Percentiles rank a stretch among this genome's conserved stretches.
Evolutionary conservation across 2,797 vertebrate species (phyloP).

Genomic region (Acanthurus tractus): DNA sequence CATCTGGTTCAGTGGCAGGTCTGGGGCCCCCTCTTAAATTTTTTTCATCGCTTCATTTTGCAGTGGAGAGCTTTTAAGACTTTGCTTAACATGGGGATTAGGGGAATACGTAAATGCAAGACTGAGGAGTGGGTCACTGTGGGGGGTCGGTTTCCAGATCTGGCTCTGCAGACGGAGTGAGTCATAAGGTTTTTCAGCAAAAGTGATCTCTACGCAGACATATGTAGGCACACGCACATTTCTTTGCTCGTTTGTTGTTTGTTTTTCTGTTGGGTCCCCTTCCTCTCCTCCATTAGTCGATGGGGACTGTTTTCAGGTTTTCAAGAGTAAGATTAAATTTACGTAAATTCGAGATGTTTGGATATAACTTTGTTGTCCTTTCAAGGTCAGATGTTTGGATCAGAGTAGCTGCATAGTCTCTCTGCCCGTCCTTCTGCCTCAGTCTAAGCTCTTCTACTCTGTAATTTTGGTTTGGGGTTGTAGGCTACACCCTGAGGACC

Average conservation of each 20-base stretch:
- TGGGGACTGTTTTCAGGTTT: background rate
- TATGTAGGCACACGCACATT: background rate
- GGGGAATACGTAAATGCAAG: conserved; percentile 4
- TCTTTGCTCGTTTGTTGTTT: background rate
- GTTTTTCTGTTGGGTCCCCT: background rate
- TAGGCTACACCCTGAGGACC: conserved; percentile 57
- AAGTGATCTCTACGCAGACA: background rate
- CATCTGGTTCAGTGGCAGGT: background rate
- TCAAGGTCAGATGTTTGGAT: conserved; percentile 39
- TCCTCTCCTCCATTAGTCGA: background rate
- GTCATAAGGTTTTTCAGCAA: conserved; percentile 22
- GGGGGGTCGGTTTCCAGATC: conserved; percentile 38
- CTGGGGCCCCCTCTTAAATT: background rate
- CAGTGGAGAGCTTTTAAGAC: conserved; percentile 24
- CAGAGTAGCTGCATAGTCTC: conserved; percentile 13
- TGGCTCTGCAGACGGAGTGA: conserved; percentile 23
- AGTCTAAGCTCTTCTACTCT: conserved; percentile 49
- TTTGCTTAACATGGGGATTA: conserved; percentile 40
- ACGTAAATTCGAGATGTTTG: conserved; percentile 18
- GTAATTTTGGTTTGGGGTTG: conserved; percentile 78
- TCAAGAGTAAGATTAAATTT: background rate
- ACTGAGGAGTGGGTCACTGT: conserved; percentile 1
- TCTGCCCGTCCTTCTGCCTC: conserved; percentile 12
- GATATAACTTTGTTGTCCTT: conserved; percentile 11
- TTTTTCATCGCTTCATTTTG: conserved; percentile 20